Base-by-base conservation (phyloP, 2,797 vertebrate genomes). In the Parotocinclus haroldoi region DNA sequence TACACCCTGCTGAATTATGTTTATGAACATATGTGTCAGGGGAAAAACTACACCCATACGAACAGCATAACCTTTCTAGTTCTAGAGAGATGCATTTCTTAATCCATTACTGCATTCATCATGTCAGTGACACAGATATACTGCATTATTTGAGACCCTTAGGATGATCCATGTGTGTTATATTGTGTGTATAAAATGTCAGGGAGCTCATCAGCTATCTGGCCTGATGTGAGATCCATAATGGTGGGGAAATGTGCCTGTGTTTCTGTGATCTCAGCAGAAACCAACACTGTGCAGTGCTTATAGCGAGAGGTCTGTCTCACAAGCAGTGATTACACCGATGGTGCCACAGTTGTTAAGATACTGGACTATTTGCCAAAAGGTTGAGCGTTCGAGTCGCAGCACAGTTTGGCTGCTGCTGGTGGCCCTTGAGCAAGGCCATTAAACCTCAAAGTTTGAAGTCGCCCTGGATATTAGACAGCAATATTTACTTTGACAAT, bases 51-150 rank as follows among this genome's bases (percentile, higher is more conserved):
- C 64, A 14, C 68, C 72, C 62, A 71, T 68, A 76, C 71, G 71
- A 71, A 72, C 65, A 63, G 71, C 71, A 73, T 76, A 78, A 78
- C 76, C 76, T 78, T 78, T 76, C 76, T 76, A 78, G 72, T 71
- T 76, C 70, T 60, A 71, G 76, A 61, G 56, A 56, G 74, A 78
- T 69, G 52, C 71, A 70, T 66, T 70, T 74, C 59, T 66, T 78
- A 78, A 78, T 75, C 71, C 70, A 78, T 73, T 71, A 75, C 73
- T 63, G 68, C 70, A 78, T 78, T 75, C 63, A 75, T 78, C 73
- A 72, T 75, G 68, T 64, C 70, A 73, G 69, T 63, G 73, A 73
- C 73, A 73, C 36, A 75, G 71, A 75, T 78, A 73, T 75, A 42
- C 73, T 75, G 70, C 57, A 78, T 78, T 75, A 78, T 75, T 74